phyloP scores from a whole-genome alignment of 2,888 invertebrate species.

The Dione vanillae region DNA sequence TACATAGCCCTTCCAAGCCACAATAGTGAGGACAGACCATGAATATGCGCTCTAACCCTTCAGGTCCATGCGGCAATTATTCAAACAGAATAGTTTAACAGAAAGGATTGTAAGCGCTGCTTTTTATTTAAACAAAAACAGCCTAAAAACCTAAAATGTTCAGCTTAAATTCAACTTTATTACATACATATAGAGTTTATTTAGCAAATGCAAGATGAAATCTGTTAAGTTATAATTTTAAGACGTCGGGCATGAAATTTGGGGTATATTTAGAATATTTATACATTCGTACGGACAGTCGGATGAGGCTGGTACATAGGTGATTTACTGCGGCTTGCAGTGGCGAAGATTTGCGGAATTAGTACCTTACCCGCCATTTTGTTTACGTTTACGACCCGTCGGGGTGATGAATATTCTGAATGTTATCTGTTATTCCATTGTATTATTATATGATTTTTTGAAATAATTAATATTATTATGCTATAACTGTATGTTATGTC shows the following conservation, averaged over 20 bases:
- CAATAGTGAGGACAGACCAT: constrained; percentile 76
- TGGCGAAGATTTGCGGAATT: constrained; percentile 77
- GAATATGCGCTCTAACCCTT: constrained; percentile 82
- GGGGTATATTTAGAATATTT: constrained; percentile 81
- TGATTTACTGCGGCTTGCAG: constrained; percentile 72
- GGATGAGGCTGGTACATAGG: constrained; percentile 78
- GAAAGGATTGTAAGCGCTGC: constrained; percentile 81
- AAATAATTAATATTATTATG: not conserved
- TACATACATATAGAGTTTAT: constrained; percentile 29
- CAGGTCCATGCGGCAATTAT: constrained; percentile 84
- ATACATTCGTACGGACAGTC: constrained; percentile 77
- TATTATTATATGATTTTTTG: not conserved
- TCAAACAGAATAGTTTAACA: constrained; percentile 85
- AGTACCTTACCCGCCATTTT: constrained; percentile 72
- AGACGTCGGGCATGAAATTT: constrained; percentile 61
- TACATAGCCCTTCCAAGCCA: constrained; percentile 63
- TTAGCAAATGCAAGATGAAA: constrained; percentile 40
- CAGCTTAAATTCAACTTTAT: constrained; percentile 48
- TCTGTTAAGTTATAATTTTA: not conserved
- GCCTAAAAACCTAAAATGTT: constrained; percentile 32
- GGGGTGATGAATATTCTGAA: constrained; percentile 45
- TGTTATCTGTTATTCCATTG: not conserved
- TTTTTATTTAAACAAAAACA: constrained; percentile 47
- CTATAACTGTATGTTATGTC: no score
- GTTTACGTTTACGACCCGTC: constrained; percentile 57